phyloP scores from a whole-genome alignment of 2,888 invertebrate genomes.

The Pandemis cinnamomeana region DNA sequence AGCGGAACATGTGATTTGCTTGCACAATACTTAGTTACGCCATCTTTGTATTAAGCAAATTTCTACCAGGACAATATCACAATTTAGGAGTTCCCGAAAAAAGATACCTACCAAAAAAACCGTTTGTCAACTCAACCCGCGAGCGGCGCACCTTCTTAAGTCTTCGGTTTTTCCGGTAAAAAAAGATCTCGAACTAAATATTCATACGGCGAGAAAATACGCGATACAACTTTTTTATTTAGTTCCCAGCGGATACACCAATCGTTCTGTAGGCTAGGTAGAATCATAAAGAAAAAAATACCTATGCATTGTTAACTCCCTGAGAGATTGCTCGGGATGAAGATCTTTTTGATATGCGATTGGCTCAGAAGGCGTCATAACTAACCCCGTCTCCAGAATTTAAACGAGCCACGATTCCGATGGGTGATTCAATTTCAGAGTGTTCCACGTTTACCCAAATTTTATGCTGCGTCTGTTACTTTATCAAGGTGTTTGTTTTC shows the following conservation, averaged over 20 bases:
- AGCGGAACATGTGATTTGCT: no score
- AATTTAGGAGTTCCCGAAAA: background rate
- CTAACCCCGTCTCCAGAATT: constrained; percentile 63
- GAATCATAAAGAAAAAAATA: constrained; percentile 23
- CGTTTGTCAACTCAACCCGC: background rate
- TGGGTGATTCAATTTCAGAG: constrained; percentile 61
- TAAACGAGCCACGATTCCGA: constrained; percentile 61
- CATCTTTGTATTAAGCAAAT: background rate
- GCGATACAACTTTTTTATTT: constrained; percentile 12
- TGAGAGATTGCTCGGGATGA: background rate
- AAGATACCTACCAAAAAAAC: background rate
- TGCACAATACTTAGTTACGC: background rate
- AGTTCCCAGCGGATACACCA: constrained; percentile 7
- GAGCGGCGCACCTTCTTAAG: background rate
- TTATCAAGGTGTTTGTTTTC: constrained; percentile 23
- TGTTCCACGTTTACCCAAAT: constrained; percentile 52
- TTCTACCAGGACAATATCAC: background rate
- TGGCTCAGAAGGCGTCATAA: constrained; percentile 53
- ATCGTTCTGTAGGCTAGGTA: constrained; percentile 5
- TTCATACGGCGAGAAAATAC: constrained; percentile 11
- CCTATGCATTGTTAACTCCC: constrained; percentile 28
- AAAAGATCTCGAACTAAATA: constrained; percentile 15
- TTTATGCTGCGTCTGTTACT: constrained; percentile 49
- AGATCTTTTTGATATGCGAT: constrained; percentile 21
- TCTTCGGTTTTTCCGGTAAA: background rate